phyloP scores from a whole-genome alignment of 2,888 invertebrate genomes.

The Hemaris fuciformis region DNA sequence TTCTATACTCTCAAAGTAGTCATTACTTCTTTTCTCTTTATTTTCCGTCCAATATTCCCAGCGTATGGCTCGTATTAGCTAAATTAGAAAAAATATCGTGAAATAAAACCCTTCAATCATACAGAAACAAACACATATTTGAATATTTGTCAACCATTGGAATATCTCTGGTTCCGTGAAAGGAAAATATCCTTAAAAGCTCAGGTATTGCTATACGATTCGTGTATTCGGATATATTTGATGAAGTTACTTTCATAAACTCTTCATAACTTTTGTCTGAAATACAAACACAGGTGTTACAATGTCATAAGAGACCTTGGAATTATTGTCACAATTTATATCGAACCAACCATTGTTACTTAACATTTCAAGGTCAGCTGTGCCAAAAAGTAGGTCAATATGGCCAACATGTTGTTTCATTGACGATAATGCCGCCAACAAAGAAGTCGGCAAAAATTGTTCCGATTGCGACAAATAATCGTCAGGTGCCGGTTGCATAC shows the following conservation, averaged over 20 bases:
- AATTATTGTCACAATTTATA: background rate
- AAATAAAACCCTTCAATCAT: background rate
- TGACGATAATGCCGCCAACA: slow-evolving; percentile 77
- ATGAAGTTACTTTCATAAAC: slow-evolving; percentile 78
- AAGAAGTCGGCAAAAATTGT: slow-evolving; percentile 82
- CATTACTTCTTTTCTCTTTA: slow-evolving; percentile 41
- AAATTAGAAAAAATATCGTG: slow-evolving; percentile 2
- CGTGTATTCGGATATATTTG: slow-evolving; percentile 79
- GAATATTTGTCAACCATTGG: slow-evolving; percentile 47
- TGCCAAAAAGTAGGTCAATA: slow-evolving; percentile 85
- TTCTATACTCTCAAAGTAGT: slow-evolving; percentile 62
- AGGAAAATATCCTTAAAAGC: slow-evolving; percentile 66
- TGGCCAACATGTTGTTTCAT: slow-evolving; percentile 74
- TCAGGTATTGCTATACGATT: slow-evolving; percentile 82
- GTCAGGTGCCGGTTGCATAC: slow-evolving; percentile 84
- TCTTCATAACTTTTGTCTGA: slow-evolving; percentile 82
- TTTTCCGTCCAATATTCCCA: slow-evolving; percentile 80
- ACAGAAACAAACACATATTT: background rate
- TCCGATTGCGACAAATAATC: slow-evolving; percentile 81
- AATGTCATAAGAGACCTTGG: background rate
- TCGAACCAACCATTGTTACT: slow-evolving; percentile 73
- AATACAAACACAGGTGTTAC: slow-evolving; percentile 27
- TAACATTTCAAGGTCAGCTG: slow-evolving; percentile 85
- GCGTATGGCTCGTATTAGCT: slow-evolving; percentile 73
- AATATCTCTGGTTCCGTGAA: slow-evolving; percentile 44